Base-by-base conservation (phyloP, 2,797 vertebrate species). In the Eulemur coronatus region DNA sequence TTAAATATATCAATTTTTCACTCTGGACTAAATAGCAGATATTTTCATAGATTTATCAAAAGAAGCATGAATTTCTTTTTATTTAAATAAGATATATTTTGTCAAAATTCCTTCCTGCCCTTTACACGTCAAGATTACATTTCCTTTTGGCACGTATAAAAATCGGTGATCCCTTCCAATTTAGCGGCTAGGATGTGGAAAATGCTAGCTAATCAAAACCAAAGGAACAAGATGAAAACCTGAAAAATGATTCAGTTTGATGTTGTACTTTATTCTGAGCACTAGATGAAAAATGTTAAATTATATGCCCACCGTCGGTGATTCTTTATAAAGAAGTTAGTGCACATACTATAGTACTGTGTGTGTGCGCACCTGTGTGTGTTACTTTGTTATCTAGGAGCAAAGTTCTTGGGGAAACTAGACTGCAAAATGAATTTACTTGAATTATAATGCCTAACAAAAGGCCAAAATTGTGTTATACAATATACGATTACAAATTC, bases 211-310 rank as follows among this genome's bases (percentile, higher is more conserved):
- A 84, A 94, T 91, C 91, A 95, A 91, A 94, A 92, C 93, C 80
- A 89, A 88, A 96, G 88, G 63, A 94, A 55, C 67, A 84, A 97
- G 79, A 89, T 72, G 84, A 95, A 97, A 84, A 81, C 46, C 63
- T 61, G 76, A 78, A 57, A 97, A 79, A 89, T 84, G 91, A 89
- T 90, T 96, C 91, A 92, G 82, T 89, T 84, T 84, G 33, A 95
- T 48, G 61, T 33, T 30, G 7, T 76, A 48, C 76, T 87, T 86
- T 92, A 69, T 75, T 89, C 91, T 89, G 55, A 89, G 86, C 48
- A 95, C n/a, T 84, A 73, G 69, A 95, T 15, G 38, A 80, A 88
- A 96, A 96, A 91, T 48, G 52, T 86, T 89, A 92, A 94, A 88
- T 81, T 95, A 84, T 69, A 89, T 22, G n/a, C n/a, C 41, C 2